Percentiles rank a stretch among this genome's conserved stretches.
Evolutionary conservation across 2,797 vertebrate species (phyloP).

Genomic region (Vultur gryphus): DNA sequence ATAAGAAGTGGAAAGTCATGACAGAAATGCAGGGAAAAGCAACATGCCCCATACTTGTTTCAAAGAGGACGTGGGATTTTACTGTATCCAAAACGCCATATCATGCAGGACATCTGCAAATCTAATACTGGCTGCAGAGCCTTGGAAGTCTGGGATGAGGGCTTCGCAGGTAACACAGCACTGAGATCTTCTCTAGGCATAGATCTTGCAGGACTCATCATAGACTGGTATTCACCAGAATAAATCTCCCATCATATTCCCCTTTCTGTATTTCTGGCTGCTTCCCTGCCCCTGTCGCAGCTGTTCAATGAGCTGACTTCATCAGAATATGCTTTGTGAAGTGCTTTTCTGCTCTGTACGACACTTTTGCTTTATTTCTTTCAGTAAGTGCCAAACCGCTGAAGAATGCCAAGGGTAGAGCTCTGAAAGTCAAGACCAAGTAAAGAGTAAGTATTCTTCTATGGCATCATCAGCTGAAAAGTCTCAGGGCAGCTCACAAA

Average conservation of each 20-base stretch:
- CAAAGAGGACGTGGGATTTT: not conserved
- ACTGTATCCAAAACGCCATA: not conserved
- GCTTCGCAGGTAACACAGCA: not conserved
- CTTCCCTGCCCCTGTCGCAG: not conserved
- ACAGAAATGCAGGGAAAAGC: not conserved
- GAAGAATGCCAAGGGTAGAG: conserved; percentile 35
- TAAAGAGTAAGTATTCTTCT: not conserved
- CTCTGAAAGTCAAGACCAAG: conserved; percentile 27
- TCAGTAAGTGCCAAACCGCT: conserved; percentile 20
- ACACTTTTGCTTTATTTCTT: conserved; percentile 26
- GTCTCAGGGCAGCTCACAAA: not conserved
- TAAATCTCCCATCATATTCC: not conserved
- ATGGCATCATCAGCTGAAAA: conserved; percentile 1
- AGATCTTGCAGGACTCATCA: not conserved
- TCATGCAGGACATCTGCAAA: not conserved
- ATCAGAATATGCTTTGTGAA: conserved; percentile 35
- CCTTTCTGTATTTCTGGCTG: not conserved
- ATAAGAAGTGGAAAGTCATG: not conserved
- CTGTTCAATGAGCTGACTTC: conserved; percentile 41
- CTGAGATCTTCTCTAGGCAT: not conserved
- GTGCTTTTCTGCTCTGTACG: conserved; percentile 4
- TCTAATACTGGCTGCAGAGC: not conserved
- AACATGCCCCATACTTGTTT: not conserved
- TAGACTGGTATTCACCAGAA: not conserved
- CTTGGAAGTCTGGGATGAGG: not conserved